Evolutionary conservation across 2,888 invertebrate species (phyloP).

Genomic region (Timema podura): DNA sequence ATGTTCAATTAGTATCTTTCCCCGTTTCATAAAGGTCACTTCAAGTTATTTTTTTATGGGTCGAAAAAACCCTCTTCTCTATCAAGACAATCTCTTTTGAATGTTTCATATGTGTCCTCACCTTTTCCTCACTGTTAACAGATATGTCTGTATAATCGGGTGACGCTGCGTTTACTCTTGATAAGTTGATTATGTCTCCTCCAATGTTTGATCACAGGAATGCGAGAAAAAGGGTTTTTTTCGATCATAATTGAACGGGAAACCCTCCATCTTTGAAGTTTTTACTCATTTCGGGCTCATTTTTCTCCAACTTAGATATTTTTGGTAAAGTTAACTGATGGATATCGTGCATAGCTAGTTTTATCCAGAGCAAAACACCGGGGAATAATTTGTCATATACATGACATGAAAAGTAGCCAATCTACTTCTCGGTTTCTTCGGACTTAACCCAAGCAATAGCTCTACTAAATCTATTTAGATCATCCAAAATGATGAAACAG

Average conservation of each 20-base stretch:
- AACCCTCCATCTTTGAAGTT: neutral
- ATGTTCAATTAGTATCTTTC: no score
- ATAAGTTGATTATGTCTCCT: neutral
- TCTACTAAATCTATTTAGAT: neutral
- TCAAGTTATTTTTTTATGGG: no score
- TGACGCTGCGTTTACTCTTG: no score
- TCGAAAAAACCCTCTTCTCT: no score
- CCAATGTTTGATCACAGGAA: conserved; percentile 4
- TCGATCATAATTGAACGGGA: neutral
- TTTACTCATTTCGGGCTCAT: neutral
- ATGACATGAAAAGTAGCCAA: conserved; percentile 7
- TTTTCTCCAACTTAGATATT: neutral
- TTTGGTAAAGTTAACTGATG: conserved; percentile 7
- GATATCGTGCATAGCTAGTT: neutral
- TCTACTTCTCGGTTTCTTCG: neutral
- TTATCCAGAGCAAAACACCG: conserved; percentile 7
- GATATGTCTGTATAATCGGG: no score
- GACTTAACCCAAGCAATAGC: neutral
- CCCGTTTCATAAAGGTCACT: no score
- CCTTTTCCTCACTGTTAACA: no score
- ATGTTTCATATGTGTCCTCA: no score
- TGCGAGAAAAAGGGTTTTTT: conserved; percentile 2
- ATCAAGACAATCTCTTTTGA: no score
- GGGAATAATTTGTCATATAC: neutral
- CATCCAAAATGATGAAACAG: conserved; percentile 3